Evolutionary conservation across 2,797 vertebrate species (phyloP).

Genomic region (Zalophus californianus): DNA sequence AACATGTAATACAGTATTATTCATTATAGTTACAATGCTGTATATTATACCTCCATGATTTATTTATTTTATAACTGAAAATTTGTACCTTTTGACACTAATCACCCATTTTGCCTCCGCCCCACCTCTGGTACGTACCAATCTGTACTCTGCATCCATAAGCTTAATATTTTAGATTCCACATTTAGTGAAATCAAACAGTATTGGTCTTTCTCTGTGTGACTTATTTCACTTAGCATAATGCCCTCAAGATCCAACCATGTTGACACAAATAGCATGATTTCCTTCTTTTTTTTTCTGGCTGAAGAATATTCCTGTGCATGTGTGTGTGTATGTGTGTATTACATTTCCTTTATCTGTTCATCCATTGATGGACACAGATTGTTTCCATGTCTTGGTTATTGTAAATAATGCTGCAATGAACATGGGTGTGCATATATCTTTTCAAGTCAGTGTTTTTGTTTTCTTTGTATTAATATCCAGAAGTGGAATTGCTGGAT

Average conservation of each 20-base stretch:
- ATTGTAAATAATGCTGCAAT: background rate
- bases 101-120: background rate
- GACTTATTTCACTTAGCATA: background rate
- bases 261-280: background rate
- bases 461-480: background rate
- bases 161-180: background rate
- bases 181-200: background rate
- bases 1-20: background rate
- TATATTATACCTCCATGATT: background rate
- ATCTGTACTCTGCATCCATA: background rate
- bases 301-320: background rate
- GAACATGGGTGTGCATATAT: background rate
- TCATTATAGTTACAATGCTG: background rate
- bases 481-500: background rate
- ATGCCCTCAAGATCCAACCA: background rate
- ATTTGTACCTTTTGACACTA: background rate
- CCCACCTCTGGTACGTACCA: background rate
- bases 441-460: background rate
- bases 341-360: background rate
- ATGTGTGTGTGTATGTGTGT: background rate
- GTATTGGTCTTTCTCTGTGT: background rate
- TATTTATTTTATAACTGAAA: background rate
- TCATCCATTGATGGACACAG: background rate
- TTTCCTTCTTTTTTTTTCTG: background rate
- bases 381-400: background rate